A percentile compares a stretch with the other conserved stretches of the same genome.
Evolutionary conservation across 1,140 invertebrate genomes (phyloP).

Genomic region (Heliconius congener): DNA sequence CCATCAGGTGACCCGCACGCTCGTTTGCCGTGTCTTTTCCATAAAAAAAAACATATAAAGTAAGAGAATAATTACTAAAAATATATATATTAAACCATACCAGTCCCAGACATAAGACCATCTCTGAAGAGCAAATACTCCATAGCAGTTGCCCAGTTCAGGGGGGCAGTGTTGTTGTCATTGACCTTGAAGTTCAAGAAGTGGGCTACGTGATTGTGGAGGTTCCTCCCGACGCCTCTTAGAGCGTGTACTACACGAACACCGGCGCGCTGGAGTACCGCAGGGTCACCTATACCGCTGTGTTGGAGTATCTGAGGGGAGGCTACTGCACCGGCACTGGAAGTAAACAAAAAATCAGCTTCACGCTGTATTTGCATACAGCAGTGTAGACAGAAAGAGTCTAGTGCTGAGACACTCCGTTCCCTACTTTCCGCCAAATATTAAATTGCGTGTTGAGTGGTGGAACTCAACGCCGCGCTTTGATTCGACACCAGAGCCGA

Average conservation of each 20-base stretch:
- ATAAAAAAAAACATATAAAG: no score
- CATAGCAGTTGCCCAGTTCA: conserved; percentile 94
- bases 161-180: conserved; percentile 89
- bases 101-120: conserved; percentile 92
- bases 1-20: no score
- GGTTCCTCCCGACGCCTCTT: conserved; percentile 92
- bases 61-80: no score
- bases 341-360: conserved; percentile 3
- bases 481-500: no score
- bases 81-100: conserved; percentile 52
- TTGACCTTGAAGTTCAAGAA: conserved; percentile 90
- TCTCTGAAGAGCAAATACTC: conserved; percentile 92
- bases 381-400: no score
- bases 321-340: conserved; percentile 85
- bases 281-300: conserved; percentile 90
- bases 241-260: conserved; percentile 87
- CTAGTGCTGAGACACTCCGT: neutral
- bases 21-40: no score
- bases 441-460: neutral
- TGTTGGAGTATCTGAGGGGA: conserved; percentile 92
- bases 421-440: neutral
- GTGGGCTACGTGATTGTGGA: conserved; percentile 93
- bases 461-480: neutral
- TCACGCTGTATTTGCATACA: no score
- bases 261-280: conserved; percentile 84